Evolutionary conservation across 2,888 invertebrate species (phyloP), one percentile per base, ranked within the genome.

Genomic region (Hypolimnas misippus): DNA sequence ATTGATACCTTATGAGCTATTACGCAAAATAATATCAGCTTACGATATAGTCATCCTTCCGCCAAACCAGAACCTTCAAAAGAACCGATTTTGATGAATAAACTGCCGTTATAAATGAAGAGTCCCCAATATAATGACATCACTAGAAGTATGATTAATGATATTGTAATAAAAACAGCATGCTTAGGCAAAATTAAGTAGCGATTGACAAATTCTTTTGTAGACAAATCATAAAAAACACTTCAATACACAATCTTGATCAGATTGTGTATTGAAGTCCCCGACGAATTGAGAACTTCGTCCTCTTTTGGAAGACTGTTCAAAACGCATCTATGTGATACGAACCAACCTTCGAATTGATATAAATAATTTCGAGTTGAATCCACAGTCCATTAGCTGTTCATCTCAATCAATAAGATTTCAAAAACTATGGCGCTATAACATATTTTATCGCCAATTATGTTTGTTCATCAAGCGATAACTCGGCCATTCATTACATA

Each of bases 401-500:
- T 33, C 33, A 12, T 33, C 33, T 33, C 33, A 33, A 33, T 33
- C 33, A 33, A 33, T 33, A 33, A 8, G 33, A 46, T 8, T 31
- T 7, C 14, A 17, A 29, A 51, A 40, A 29, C 3, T 40, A 21
- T 54, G n/a, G 40, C 40, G 21, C 38, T 40, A 54, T 25, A 40
- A 19, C 42, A 42, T 19, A 53, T 61, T 46, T 46, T 62, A 57
- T 56, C 17, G 10, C 17, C 55, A 46, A 46, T 44, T 53, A 49
- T 38, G 21, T 46, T 46, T 46, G 21, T 46, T 46, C 46, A 46
- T 46, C 46, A 46, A 46, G 21, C 46, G 21, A 19, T 31, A 44
- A 49, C 14, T 44, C 49, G 38, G 44, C 46, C 57, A 57, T 62
- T 62, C 57, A 62, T 62, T n/a, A n/a, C 33, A 33, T 46, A 55